Percentiles rank a stretch among this genome's conserved stretches.
Conservation (phyloP, 2,113 vertebrate genomes). For the Ploceus nigricollis region DNA sequence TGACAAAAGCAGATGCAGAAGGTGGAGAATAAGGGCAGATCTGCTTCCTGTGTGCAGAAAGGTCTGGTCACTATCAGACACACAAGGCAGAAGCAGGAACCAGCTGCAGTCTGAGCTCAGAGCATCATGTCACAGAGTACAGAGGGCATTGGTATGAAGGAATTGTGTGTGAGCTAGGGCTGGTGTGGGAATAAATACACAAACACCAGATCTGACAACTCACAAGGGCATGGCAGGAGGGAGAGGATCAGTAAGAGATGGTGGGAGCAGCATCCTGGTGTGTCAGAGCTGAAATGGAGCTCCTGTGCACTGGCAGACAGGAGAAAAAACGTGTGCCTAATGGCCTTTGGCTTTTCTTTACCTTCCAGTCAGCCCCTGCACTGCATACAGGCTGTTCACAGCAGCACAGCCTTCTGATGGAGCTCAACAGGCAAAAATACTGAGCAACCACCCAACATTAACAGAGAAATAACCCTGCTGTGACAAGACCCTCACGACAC, state of each 20-base stretch:
- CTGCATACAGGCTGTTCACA: background rate
- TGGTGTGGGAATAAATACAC: background rate
- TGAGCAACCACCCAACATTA: accelerated
- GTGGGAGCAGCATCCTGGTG: background rate
- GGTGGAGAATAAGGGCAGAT: background rate
- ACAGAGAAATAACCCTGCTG: background rate
- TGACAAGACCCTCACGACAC: accelerated
- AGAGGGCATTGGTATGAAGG: background rate
- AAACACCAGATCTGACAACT: background rate
- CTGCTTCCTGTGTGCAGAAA: background rate
- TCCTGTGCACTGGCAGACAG: background rate
- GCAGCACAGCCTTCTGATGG: background rate
- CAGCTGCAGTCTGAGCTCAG: background rate
- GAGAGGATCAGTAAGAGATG: background rate
- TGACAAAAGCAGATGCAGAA: background rate
- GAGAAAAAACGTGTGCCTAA: accelerated
- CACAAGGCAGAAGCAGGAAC: background rate
- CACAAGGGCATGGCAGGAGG: background rate
- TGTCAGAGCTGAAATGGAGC: background rate
- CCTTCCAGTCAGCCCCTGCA: background rate
- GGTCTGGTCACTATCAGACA: accelerated
- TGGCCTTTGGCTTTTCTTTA: background rate
- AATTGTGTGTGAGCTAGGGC: no score
- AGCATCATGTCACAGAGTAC: accelerated
- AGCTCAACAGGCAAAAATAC: background rate